Percentiles rank a stretch among this genome's conserved stretches.
Evolutionary conservation across 2,113 vertebrate genomes (phyloP).

Genomic region (Anhinga rufa): DNA sequence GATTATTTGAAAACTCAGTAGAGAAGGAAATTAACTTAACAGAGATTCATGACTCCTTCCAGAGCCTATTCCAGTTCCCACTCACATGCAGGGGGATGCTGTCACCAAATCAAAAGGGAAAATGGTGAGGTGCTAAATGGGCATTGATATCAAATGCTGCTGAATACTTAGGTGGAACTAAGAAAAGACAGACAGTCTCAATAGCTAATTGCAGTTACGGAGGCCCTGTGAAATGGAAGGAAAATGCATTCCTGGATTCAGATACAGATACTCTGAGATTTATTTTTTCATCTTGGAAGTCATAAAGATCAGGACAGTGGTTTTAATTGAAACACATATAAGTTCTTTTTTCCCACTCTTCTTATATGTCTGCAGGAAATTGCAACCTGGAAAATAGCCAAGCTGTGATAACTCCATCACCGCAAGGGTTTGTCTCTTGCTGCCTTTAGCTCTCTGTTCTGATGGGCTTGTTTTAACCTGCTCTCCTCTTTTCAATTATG

Average conservation of each 20-base stretch:
- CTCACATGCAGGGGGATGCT: not conserved
- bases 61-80: not conserved
- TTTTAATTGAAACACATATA: not conserved
- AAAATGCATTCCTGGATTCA: not conserved
- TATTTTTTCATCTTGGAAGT: not conserved
- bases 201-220: not conserved
- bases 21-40: not conserved
- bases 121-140: not conserved
- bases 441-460: not conserved
- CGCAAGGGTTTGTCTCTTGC: rapidly evolving
- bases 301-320: not conserved
- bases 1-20: not conserved
- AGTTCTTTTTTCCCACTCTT: not conserved
- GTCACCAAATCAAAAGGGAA: rapidly evolving
- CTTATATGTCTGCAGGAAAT: not conserved
- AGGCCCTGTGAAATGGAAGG: not conserved
- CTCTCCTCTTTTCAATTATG: not conserved
- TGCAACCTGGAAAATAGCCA: not conserved
- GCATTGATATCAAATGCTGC: not conserved
- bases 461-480: not conserved
- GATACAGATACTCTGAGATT: not conserved
- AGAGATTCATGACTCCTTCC: not conserved
- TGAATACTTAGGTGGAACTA: not conserved
- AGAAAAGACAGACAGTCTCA: not conserved
- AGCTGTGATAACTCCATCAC: not conserved